Conservation (phyloP, 2,888 invertebrate genomes). For the Drosophila birchii region DNA sequence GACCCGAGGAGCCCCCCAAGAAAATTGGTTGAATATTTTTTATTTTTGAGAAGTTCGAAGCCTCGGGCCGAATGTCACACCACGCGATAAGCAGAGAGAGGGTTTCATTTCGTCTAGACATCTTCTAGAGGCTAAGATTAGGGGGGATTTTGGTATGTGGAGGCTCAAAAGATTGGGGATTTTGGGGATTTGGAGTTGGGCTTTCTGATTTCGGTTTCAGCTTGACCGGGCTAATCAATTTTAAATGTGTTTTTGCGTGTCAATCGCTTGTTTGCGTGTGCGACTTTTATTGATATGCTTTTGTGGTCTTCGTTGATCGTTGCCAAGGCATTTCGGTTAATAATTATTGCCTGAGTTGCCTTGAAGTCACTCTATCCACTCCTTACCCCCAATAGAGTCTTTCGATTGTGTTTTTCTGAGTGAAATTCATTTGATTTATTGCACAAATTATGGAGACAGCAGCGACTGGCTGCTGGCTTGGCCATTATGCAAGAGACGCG, state of each 20-base stretch:
- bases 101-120: constrained; percentile 58
- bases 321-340: constrained; percentile 63
- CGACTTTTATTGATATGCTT: constrained; percentile 78
- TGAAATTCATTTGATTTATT: constrained; percentile 79
- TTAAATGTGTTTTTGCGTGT: constrained; percentile 81
- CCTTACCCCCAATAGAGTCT: constrained; percentile 17
- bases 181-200: constrained; percentile 14
- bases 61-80: constrained; percentile 76
- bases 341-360: constrained; percentile 71
- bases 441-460: constrained; percentile 71
- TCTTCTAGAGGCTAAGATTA: constrained; percentile 62
- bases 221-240: constrained; percentile 71
- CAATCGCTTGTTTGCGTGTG: constrained; percentile 80
- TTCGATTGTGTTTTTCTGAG: constrained; percentile 67
- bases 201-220: constrained; percentile 31
- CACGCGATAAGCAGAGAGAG: constrained; percentile 28
- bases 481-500: constrained; percentile 68
- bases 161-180: background rate
- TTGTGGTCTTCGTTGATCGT: constrained; percentile 49
- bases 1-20: background rate
- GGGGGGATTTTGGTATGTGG: constrained; percentile 8
- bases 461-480: constrained; percentile 13
- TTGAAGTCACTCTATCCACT: constrained; percentile 48
- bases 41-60: constrained; percentile 30
- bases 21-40: background rate